Conservation (phyloP, 2,797 vertebrate species). For the Oreochromis mossambicus region DNA sequence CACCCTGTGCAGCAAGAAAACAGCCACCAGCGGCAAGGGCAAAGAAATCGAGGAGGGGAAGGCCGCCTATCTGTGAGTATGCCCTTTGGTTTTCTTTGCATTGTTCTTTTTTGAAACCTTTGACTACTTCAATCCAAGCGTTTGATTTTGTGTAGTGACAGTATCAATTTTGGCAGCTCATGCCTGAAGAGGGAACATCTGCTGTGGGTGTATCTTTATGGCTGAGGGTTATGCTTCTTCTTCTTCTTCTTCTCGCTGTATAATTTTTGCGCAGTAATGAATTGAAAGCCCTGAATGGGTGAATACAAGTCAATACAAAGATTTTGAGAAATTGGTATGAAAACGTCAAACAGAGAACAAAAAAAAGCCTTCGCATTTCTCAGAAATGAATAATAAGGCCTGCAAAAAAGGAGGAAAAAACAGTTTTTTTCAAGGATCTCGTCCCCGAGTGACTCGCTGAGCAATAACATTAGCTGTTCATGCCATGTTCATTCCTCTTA, state of each 20-base stretch:
- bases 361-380: not conserved
- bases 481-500: constrained; percentile 3
- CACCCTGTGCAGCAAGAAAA: constrained; percentile 93
- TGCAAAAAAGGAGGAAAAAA: not conserved
- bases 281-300: not conserved
- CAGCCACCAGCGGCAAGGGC: constrained; percentile 89
- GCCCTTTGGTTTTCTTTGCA: not conserved
- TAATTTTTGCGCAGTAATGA: not conserved
- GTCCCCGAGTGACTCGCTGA: not conserved
- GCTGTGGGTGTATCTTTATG: constrained; percentile 60
- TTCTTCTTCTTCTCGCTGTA: not conserved
- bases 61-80: constrained; percentile 96
- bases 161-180: constrained; percentile 35
- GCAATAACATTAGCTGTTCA: not conserved
- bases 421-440: not conserved
- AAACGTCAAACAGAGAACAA: not conserved
- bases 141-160: not conserved
- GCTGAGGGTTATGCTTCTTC: not conserved
- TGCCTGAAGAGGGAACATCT: constrained; percentile 61
- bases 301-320: not conserved
- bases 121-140: not conserved
- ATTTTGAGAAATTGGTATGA: not conserved
- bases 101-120: not conserved
- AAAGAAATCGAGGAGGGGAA: constrained; percentile 98
- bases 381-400: not conserved